These are phyloP conservation scores for Rhagoletis pomonella DNA, from an alignment of 1,140 invertebrate genomes.

Conservation along the genomic window DNA sequence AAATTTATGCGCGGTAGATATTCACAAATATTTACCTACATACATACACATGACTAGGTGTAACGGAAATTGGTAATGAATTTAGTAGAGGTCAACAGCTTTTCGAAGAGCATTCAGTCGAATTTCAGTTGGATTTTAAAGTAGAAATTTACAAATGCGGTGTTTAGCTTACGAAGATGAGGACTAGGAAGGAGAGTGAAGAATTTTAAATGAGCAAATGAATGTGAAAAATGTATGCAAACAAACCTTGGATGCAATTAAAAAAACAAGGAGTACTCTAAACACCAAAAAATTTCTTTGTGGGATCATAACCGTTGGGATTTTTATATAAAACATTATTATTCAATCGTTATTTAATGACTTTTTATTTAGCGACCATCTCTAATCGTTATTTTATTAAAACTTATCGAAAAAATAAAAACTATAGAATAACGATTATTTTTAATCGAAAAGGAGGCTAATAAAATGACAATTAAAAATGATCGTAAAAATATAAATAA, in stretches of 20 bases:
- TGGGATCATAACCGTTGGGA: too few species aligned
- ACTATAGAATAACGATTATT: not conserved
- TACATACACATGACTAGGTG: not conserved
- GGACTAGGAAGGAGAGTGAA: not conserved
- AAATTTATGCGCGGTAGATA: too few species aligned
- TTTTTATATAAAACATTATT: too few species aligned
- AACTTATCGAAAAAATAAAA: not conserved
- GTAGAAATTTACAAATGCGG: not conserved
- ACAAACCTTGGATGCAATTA: not conserved
- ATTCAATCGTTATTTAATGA: too few species aligned
- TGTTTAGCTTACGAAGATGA: not conserved
- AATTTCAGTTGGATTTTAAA: not conserved
- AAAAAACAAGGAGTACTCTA: not conserved
- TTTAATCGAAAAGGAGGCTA: too few species aligned
- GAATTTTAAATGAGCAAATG: not conserved
- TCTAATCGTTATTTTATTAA: too few species aligned
- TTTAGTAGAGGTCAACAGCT: constrained; percentile 21
- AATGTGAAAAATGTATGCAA: not conserved
- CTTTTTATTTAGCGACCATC: too few species aligned
- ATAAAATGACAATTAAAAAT: too few species aligned
- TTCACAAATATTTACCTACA: not conserved
- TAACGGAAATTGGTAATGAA: constrained; percentile 25
- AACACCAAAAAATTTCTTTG: too few species aligned
- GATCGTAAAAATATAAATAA: not conserved
- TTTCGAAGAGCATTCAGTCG: not conserved